phyloP scores from a whole-genome alignment of 1,140 invertebrate genomes.

The Calliopsis andreniformis region DNA sequence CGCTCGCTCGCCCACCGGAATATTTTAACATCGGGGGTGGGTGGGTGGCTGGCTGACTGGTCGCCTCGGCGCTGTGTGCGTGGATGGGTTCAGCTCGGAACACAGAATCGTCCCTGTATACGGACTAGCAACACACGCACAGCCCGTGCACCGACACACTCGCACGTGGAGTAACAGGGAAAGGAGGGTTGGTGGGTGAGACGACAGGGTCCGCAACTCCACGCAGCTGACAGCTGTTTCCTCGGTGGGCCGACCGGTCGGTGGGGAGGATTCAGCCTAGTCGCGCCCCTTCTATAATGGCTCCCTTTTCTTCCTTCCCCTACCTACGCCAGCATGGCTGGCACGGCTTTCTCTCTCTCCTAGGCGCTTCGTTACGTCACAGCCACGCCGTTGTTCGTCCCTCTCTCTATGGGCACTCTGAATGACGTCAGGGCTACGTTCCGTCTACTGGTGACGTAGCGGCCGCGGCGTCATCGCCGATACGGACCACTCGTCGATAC shows the following conservation, averaged over 20 bases:
- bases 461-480: slow-evolving; percentile 64
- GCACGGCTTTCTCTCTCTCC: slow-evolving; percentile 63
- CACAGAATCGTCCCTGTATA: slow-evolving; percentile 12
- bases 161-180: slow-evolving; percentile 58
- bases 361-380: slow-evolving; percentile 59
- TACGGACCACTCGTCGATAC: slow-evolving; percentile 53
- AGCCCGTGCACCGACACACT: slow-evolving; percentile 13
- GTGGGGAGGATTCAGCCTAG: slow-evolving; percentile 82
- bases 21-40: slow-evolving; percentile 81
- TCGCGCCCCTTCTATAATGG: slow-evolving; percentile 83
- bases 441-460: slow-evolving; percentile 73
- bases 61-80: slow-evolving; percentile 37
- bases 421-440: slow-evolving; percentile 75
- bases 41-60: slow-evolving; percentile 69
- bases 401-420: slow-evolving; percentile 37
- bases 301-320: slow-evolving; percentile 82
- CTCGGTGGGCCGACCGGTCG: slow-evolving; percentile 80
- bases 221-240: slow-evolving; percentile 81
- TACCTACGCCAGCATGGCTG: slow-evolving; percentile 79
- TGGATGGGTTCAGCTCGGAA: slow-evolving; percentile 57
- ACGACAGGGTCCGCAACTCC: slow-evolving; percentile 75
- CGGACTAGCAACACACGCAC: slow-evolving; percentile 31
- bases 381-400: slow-evolving; percentile 50
- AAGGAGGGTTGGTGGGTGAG: slow-evolving; percentile 69
- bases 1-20: slow-evolving; percentile 75